Evolutionary conservation across 2,797 vertebrate species (phyloP), one percentile per base, ranked within the genome.

Genomic region (Cryptoblepharus egeriae): DNA sequence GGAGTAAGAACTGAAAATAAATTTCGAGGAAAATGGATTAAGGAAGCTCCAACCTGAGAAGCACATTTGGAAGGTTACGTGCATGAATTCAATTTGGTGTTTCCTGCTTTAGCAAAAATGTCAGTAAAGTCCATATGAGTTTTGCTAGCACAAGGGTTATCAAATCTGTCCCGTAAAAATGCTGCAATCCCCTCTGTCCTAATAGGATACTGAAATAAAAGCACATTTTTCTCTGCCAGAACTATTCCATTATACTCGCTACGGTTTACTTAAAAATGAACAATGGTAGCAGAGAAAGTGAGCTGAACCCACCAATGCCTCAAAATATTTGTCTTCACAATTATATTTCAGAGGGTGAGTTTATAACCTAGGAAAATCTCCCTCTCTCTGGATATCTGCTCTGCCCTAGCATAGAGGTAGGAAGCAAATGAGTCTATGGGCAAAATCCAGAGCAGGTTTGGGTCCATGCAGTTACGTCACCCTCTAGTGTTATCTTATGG

Each of bases 351-450:
- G 12, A 16, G 3, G 15, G 5, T 32, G 24, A 78, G 63, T 78
- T 78, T 45, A 55, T 35, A 18, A n/a, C 24, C 28, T 32, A 77
- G 7, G 3, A 30, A 52, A 67, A 3, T 9, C 42, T 35, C 30
- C 26, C 61, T 83, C 37, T 30, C 72, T 13, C 42, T 55, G 0
- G 8, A 83, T 67, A 39, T 64, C 37, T 81, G 28, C 81, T 87
- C 72, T 77, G 45, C 80, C 82, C 30, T 75, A 83, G 71, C 71
- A 74, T 69, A 78, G 65, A 86, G 74, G 49, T 58, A 69, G 13
- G 58, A 61, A 82, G 88, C 76, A 85, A 71, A 42, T 70, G 79
- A 86, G 83, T 80, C 78, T 79, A n/a, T n/a, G n/a, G n/a, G n/a
- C n/a, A n/a, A n/a, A n/a, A n/a, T n/a, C n/a, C n/a, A n/a, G n/a